Percentiles rank a stretch among this genome's conserved stretches.
phyloP scores from a whole-genome alignment of 2,797 vertebrate genomes.

The Brotula barbata region DNA sequence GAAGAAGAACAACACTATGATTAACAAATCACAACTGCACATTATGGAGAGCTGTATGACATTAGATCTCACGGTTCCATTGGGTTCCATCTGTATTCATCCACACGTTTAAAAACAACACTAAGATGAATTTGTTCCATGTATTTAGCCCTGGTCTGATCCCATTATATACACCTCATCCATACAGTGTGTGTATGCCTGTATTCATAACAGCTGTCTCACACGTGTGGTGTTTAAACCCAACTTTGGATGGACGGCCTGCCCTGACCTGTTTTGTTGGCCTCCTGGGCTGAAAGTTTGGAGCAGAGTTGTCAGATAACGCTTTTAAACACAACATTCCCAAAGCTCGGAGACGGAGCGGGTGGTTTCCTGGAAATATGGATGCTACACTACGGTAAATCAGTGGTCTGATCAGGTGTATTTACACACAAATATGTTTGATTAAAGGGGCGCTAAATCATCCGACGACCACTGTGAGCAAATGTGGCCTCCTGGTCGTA shows the following conservation, averaged over 20 bases:
- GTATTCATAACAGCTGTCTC: conserved; percentile 58
- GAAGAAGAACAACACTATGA: too few species aligned
- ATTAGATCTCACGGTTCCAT: too few species aligned
- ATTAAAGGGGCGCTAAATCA: neutral
- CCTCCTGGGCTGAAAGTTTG: conserved; percentile 31
- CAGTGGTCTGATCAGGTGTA: conserved; percentile 17
- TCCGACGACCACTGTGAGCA: neutral
- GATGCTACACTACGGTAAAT: neutral
- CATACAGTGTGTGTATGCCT: conserved; percentile 34
- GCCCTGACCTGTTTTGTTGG: too few species aligned
- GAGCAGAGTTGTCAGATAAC: conserved; percentile 62
- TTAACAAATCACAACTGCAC: too few species aligned
- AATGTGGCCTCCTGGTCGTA: too few species aligned
- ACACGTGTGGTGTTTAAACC: conserved; percentile 50
- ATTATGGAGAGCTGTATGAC: too few species aligned
- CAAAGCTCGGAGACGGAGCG: conserved; percentile 14
- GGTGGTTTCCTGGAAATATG: conserved; percentile 20
- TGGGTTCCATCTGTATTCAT: too few species aligned
- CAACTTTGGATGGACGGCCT: conserved; percentile 33
- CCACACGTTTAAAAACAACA: conserved; percentile 7
- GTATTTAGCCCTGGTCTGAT: conserved; percentile 14
- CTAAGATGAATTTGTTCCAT: conserved; percentile 17
- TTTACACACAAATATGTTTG: conserved; percentile 25
- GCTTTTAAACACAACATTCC: conserved; percentile 64
- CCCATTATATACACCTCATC: conserved; percentile 33